These are phyloP conservation scores for Rhadinocentrus ornatus DNA, from an alignment of 2,797 vertebrate genomes.

Conservation along the genomic window DNA sequence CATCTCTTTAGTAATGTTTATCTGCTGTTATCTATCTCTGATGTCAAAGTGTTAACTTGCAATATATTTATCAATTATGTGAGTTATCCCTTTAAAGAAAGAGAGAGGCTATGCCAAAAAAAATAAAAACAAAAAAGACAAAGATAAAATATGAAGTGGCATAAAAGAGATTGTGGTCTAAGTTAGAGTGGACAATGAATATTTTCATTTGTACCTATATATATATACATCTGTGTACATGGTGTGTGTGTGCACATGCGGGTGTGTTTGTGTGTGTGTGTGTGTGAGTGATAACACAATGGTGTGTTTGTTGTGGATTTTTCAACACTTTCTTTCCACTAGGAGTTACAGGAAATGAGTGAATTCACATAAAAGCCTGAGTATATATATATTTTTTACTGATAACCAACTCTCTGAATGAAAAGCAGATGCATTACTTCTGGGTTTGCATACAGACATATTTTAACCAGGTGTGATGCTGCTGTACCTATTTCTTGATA, in stretches of 20 bases:
- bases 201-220: not conserved
- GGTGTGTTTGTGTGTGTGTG: too few relatives aligned
- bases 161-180: not conserved
- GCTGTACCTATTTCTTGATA: not conserved
- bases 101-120: not conserved
- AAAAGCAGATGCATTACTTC: not conserved
- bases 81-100: not conserved
- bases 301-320: not conserved
- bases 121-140: not conserved
- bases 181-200: conserved; percentile 11
- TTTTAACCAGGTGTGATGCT: conserved; percentile 10
- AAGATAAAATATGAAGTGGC: conserved; percentile 20
- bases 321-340: not conserved
- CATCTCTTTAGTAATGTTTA: not conserved
- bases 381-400: not conserved
- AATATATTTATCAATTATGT: not conserved
- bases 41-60: not conserved
- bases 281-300: not conserved
- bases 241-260: too few relatives aligned
- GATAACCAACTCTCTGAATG: not conserved
- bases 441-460: not conserved
- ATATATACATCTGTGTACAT: conserved; percentile 3
- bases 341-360: not conserved
- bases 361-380: not conserved
- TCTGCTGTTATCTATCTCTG: not conserved